These are phyloP conservation scores for Caenorhabditis sp. DNA, from an alignment of 2,888 invertebrate species.

Conservation along the genomic window DNA sequence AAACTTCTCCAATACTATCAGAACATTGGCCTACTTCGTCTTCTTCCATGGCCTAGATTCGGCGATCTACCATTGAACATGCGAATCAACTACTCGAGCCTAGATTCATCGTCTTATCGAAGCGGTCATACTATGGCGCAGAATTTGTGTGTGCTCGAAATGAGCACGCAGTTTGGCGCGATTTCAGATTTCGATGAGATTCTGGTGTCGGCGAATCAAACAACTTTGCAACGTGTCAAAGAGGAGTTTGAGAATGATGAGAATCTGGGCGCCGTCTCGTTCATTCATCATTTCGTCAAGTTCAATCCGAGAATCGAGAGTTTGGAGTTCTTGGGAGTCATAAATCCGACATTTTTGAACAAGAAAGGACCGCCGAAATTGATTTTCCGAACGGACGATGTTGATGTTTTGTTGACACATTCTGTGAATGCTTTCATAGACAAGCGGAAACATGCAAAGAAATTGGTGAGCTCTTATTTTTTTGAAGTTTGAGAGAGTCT, in stretches of 20 bases:
- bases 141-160: conserved; percentile 51
- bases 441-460: background rate
- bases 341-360: conserved; percentile 13
- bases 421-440: conserved; percentile 8
- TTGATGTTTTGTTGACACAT: conserved; percentile 19
- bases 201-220: conserved; percentile 3
- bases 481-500: background rate
- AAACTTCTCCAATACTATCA: conserved; percentile 40
- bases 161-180: conserved; percentile 33
- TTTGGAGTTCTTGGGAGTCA: conserved; percentile 15
- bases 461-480: background rate
- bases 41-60: conserved; percentile 28
- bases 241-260: background rate
- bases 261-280: conserved; percentile 17
- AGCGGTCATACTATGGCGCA: conserved; percentile 53
- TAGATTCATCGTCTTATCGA: conserved; percentile 45
- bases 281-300: conserved; percentile 22
- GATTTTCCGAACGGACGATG: conserved; percentile 10
- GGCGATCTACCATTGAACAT: conserved; percentile 3
- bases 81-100: background rate
- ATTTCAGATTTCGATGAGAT: conserved; percentile 55
- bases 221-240: background rate
- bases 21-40: conserved; percentile 14
- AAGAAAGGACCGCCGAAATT: conserved; percentile 26
- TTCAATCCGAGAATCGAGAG: conserved; percentile 17